phyloP scores from a whole-genome alignment of 2,113 vertebrate species.

The Rousettus leschenaultii region DNA sequence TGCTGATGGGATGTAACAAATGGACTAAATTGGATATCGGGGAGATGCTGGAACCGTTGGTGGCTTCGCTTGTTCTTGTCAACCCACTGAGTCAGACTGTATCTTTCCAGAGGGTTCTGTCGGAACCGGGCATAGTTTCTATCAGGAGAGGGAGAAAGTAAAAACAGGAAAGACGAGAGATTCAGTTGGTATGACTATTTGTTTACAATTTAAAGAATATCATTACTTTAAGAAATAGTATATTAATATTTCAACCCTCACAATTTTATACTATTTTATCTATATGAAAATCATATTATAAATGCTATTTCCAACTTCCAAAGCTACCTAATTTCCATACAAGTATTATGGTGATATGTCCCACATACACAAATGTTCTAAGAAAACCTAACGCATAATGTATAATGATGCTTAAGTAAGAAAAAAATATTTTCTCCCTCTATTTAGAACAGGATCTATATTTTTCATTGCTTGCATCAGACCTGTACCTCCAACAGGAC shows the following conservation, averaged over 20 bases:
- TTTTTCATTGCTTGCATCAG: not conserved
- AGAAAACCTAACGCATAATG: not conserved
- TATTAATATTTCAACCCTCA: constrained; percentile 29
- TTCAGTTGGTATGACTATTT: not conserved
- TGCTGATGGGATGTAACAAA: not conserved
- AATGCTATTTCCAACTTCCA: constrained; percentile 31
- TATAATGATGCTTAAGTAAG: not conserved
- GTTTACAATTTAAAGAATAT: constrained; percentile 14
- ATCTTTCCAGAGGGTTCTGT: constrained; percentile 58
- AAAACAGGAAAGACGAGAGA: constrained; percentile 27
- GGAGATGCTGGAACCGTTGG: constrained; percentile 69
- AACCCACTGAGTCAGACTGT: constrained; percentile 62
- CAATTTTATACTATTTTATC: constrained; percentile 28
- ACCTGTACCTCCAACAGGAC: not conserved
- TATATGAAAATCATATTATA: constrained; percentile 10
- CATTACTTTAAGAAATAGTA: constrained; percentile 17
- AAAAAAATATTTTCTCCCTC: not conserved
- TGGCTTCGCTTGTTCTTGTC: constrained; percentile 59
- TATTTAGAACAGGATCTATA: constrained; percentile 8
- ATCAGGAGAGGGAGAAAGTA: constrained; percentile 20
- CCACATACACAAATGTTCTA: not conserved
- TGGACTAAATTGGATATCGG: constrained; percentile 39
- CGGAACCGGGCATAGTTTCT: constrained; percentile 71
- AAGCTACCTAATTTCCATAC: not conserved
- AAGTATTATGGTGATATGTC: not conserved